phyloP scores from a whole-genome alignment of 1,140 invertebrate species.

The Conus ventricosus region DNA sequence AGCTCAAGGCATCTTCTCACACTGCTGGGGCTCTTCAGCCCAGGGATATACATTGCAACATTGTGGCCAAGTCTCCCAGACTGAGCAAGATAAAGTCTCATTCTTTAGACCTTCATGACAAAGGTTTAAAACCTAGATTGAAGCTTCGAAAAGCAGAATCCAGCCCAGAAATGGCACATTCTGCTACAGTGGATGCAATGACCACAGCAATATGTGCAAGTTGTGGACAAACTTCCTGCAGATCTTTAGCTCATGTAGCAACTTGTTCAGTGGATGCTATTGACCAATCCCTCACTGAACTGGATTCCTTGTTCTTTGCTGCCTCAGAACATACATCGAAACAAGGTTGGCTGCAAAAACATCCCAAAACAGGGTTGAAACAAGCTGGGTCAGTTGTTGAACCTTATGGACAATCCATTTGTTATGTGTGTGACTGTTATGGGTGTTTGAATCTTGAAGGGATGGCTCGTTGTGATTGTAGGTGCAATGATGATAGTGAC shows the following conservation, averaged over 20 bases:
- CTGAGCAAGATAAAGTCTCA: not conserved
- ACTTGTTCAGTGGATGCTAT: not conserved
- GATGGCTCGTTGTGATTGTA: not conserved
- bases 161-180: not conserved
- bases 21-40: not conserved
- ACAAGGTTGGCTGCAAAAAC: slow-evolving; percentile 22
- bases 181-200: not conserved
- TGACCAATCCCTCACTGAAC: not conserved
- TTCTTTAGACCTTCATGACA: not conserved
- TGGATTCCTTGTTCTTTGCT: not conserved
- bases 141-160: not conserved
- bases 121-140: not conserved
- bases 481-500: slow-evolving; percentile 14
- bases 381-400: not conserved
- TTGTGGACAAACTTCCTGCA: not conserved
- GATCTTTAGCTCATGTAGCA: not conserved
- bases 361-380: slow-evolving; percentile 1
- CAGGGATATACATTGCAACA: not conserved
- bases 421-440: not conserved
- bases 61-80: not conserved
- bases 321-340: not conserved
- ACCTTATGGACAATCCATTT: not conserved
- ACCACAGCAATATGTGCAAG: not conserved
- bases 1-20: not conserved
- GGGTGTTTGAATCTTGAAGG: not conserved